Evolutionary conservation across 2,113 vertebrate genomes (phyloP), one percentile per base, ranked within the genome.

Genomic region (Tauraco erythrolophus): DNA sequence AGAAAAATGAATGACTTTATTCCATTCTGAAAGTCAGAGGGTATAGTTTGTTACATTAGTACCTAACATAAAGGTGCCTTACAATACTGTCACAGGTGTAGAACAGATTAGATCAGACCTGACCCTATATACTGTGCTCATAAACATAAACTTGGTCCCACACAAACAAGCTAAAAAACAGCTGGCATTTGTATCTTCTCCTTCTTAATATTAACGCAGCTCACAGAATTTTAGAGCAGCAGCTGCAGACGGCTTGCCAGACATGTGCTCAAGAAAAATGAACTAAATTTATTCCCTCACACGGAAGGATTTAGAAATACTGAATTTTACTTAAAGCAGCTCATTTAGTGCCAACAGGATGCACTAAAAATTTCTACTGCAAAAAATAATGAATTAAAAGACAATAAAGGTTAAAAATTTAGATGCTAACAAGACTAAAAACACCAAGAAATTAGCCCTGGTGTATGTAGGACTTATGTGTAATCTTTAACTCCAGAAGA

Each of bases 241-340:
- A 96, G 81, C 79, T 94, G 91, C 17, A 83, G 66, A 70, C 45
- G 27, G 48, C 41, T 91, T 71, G 54, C 65, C 90, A 96, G 65
- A 89, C 5, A 45, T 41, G 7, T 91, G 58, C 53, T 92, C 90
- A 69, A 88, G 64, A 86, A 82, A 96, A 89, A 93, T 54, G n/a
- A 93, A 92, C 82, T 82, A 74, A 68, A 91, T 80, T 86, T 79
- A 93, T 91, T 94, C 39, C n/a, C 41, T 94, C 37, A 61, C 24
- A 81, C 16, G 86, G 80, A 84, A 81, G 28, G 69, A 57, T 64
- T 84, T 62, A 65, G 45, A 74, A 91, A 89, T 61, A 80, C 11
- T 51, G 30, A 58, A 28, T 81, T 85, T 90, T 75, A 80, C 33
- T 72, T 88, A 71, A 69, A 74, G 48, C 31, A 93, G 62, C 24